phyloP scores from a whole-genome alignment of 2,888 invertebrate species.

The Thumatha senex region DNA sequence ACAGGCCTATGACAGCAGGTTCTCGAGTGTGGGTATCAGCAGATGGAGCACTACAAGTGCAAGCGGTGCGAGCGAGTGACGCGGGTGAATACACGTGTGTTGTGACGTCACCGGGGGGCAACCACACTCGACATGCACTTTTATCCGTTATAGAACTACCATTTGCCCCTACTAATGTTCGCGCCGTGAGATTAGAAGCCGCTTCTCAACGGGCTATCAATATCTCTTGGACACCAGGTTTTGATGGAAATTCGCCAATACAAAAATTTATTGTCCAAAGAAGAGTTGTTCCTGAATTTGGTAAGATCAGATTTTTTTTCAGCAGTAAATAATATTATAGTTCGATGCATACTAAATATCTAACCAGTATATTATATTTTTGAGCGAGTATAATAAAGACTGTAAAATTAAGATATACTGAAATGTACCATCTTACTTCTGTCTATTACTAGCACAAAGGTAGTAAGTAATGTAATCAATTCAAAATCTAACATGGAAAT shows the following conservation, averaged over 20 bases:
- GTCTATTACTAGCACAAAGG: no score
- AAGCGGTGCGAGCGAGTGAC: conserved; percentile 94
- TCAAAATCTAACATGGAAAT: no score
- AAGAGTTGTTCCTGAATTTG: conserved; percentile 93
- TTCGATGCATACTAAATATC: no score
- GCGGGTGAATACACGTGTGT: conserved; percentile 97
- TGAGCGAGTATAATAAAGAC: no score
- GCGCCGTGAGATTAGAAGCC: conserved; percentile 87
- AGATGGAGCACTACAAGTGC: conserved; percentile 94
- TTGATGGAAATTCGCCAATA: conserved; percentile 98
- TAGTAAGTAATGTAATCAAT: no score
- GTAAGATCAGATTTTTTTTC: conserved; percentile 72
- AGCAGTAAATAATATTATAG: no score
- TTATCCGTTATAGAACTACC: conserved; percentile 96
- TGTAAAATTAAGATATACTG: no score
- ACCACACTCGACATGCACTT: conserved; percentile 93
- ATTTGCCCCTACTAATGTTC: conserved; percentile 94
- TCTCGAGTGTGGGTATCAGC: conserved; percentile 89
- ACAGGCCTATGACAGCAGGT: conserved; percentile 80
- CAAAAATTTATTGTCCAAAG: conserved; percentile 96
- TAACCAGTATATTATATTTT: no score
- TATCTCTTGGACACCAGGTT: conserved; percentile 97
- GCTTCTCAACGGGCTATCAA: conserved; percentile 91
- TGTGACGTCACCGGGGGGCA: conserved; percentile 95
- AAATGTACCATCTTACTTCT: no score